phyloP scores from a whole-genome alignment of 2,888 invertebrate genomes.

The Xylota sylvarum region DNA sequence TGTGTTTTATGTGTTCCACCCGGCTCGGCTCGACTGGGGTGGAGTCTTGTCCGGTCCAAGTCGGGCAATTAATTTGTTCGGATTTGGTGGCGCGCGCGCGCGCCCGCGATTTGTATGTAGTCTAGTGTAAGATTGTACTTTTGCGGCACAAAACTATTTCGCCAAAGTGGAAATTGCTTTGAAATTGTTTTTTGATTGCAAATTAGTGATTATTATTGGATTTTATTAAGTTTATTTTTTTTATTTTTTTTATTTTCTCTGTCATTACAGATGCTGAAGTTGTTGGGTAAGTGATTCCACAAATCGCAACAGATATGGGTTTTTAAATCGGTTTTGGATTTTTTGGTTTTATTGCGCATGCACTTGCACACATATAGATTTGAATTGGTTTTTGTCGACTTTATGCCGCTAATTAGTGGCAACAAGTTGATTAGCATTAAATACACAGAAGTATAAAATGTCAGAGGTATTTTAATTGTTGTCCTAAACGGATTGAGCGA shows the following conservation, averaged over 20 bases:
- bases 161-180: conserved; percentile 69
- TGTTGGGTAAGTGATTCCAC: conserved; percentile 60
- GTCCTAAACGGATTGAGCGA: conserved; percentile 12
- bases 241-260: conserved; percentile 1
- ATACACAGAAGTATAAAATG: conserved; percentile 28
- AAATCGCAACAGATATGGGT: neutral
- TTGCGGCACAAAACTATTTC: conserved; percentile 58
- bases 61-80: conserved; percentile 75
- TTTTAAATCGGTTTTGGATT: conserved; percentile 11
- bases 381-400: conserved; percentile 14
- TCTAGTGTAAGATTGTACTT: conserved; percentile 56
- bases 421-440: conserved; percentile 33
- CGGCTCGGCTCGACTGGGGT: conserved; percentile 55
- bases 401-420: conserved; percentile 18
- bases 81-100: conserved; percentile 74
- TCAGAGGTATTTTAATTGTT: conserved; percentile 42
- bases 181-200: conserved; percentile 77
- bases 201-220: conserved; percentile 74
- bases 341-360: neutral
- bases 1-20: conserved; percentile 28
- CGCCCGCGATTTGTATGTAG: conserved; percentile 69
- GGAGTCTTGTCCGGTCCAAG: conserved; percentile 59
- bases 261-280: conserved; percentile 63
- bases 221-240: conserved; percentile 55
- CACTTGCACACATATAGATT: conserved; percentile 12